These are phyloP conservation scores for Apoda limacodes DNA, from an alignment of 2,888 invertebrate species.

Conservation along the genomic window DNA sequence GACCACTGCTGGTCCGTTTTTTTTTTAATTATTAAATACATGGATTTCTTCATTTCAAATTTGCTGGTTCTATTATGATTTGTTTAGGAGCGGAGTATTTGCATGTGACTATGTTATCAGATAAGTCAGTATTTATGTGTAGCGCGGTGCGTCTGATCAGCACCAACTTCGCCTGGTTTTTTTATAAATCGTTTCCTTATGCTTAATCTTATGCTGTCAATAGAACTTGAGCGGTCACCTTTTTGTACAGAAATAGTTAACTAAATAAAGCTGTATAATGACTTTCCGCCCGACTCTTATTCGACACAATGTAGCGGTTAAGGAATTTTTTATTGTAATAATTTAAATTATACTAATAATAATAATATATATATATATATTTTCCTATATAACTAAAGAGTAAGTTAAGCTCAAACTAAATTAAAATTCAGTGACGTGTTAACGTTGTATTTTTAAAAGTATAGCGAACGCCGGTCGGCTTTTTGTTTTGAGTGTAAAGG, in stretches of 20 bases:
- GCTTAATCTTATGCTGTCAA: slow-evolving; percentile 40
- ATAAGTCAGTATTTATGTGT: slow-evolving; percentile 16
- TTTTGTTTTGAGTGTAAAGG: slow-evolving; percentile 54
- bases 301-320: slow-evolving; percentile 32
- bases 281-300: no score
- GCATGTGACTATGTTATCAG: no score
- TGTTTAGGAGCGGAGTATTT: no score
- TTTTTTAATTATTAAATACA: no score
- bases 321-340: slow-evolving; percentile 55
- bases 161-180: slow-evolving; percentile 26
- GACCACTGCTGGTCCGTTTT: no score
- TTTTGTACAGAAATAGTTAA: slow-evolving; percentile 33
- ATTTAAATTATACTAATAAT: slow-evolving; percentile 64
- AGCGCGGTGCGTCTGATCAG: slow-evolving; percentile 20
- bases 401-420: slow-evolving; percentile 67
- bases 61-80: no score
- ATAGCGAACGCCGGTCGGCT: slow-evolving; percentile 48
- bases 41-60: no score
- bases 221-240: slow-evolving; percentile 22
- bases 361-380: slow-evolving; percentile 57
- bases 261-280: no score
- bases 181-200: slow-evolving; percentile 41
- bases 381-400: slow-evolving; percentile 61
- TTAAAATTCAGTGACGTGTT: slow-evolving; percentile 33
- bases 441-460: slow-evolving; percentile 33